Evolutionary conservation across 2,797 vertebrate genomes (phyloP).

Genomic region (Pipistrellus pygmaeus): DNA sequence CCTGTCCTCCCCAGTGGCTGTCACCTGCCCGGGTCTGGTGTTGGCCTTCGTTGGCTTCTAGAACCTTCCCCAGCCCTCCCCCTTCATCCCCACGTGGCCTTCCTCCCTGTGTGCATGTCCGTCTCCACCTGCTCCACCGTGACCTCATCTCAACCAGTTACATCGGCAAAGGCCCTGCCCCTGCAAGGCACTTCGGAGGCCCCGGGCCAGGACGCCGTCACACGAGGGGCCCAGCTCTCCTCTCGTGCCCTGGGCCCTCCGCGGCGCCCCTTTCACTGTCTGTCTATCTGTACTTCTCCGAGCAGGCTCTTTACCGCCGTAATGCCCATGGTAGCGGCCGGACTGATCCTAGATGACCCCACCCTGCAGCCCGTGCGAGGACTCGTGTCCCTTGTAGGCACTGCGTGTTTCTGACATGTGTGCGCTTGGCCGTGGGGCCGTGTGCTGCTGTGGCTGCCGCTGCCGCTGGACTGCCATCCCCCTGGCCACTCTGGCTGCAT

Average conservation of each 20-base stretch:
- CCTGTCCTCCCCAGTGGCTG: accelerated
- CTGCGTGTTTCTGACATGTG: constrained; percentile 79
- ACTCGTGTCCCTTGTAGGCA: constrained; percentile 97
- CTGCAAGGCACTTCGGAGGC: not conserved
- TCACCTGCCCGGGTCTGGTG: not conserved
- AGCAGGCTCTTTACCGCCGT: constrained; percentile 99
- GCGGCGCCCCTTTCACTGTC: constrained; percentile 82
- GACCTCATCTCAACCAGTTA: not conserved
- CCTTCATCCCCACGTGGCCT: not conserved
- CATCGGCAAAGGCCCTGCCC: not conserved
- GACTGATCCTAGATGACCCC: constrained; percentile 98
- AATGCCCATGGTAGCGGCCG: constrained; percentile 99
- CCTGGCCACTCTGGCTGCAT: constrained; percentile 88
- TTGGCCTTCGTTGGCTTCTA: not conserved
- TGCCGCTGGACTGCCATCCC: constrained; percentile 17
- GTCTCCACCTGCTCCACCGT: not conserved
- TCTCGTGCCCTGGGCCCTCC: too few relatives aligned
- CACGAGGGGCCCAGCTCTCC: accelerated
- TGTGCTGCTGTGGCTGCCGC: not conserved
- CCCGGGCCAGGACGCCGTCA: not conserved
- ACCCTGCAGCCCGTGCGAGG: constrained; percentile 99
- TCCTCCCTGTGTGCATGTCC: accelerated
- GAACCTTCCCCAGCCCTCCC: not conserved
- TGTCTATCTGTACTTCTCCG: constrained; percentile 86
- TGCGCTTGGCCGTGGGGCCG: constrained; percentile 85